Percentiles rank a stretch among this genome's conserved stretches.
These are phyloP conservation scores for Aurelia aurita DNA, from an alignment of 30 jellyfish, hydroid and myxozoan species.

Conservation along the genomic window DNA sequence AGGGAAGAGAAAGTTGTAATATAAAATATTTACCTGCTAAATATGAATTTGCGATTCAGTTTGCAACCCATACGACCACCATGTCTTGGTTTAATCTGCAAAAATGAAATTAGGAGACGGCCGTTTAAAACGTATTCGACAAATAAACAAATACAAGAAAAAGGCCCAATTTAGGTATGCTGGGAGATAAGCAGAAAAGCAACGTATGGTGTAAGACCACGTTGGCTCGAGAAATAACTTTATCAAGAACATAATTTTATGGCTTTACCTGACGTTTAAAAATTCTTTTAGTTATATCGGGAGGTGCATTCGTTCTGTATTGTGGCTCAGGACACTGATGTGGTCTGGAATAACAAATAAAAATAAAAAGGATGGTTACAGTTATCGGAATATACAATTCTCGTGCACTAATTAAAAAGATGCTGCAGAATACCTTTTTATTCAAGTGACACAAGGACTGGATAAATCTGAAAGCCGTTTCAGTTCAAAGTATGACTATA, in stretches of 20 bases:
- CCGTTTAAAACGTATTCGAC: too few species aligned
- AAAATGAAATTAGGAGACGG: background rate
- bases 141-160: too few species aligned
- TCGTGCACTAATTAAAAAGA: too few species aligned
- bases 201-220: background rate
- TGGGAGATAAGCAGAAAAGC: too few species aligned
- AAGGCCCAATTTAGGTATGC: too few species aligned
- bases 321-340: slow-evolving; percentile 96
- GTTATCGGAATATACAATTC: too few species aligned
- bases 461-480: too few species aligned
- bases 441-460: too few species aligned
- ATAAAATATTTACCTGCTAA: slow-evolving; percentile 39
- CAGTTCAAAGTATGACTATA: too few species aligned
- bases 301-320: slow-evolving; percentile 74
- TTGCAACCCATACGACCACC: slow-evolving; percentile 91
- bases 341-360: slow-evolving; percentile 43
- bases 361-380: too few species aligned
- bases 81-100: slow-evolving; percentile 73
- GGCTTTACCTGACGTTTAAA: slow-evolving; percentile 67
- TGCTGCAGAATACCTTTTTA: too few species aligned
- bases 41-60: slow-evolving; percentile 72
- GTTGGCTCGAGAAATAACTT: background rate
- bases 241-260: too few species aligned
- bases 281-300: slow-evolving; percentile 71
- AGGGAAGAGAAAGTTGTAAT: background rate